A percentile compares a stretch with the other conserved stretches of the same genome.
Evolutionary conservation across 2,888 invertebrate species (phyloP).

Genomic region (Drosophila kambysellisi): DNA sequence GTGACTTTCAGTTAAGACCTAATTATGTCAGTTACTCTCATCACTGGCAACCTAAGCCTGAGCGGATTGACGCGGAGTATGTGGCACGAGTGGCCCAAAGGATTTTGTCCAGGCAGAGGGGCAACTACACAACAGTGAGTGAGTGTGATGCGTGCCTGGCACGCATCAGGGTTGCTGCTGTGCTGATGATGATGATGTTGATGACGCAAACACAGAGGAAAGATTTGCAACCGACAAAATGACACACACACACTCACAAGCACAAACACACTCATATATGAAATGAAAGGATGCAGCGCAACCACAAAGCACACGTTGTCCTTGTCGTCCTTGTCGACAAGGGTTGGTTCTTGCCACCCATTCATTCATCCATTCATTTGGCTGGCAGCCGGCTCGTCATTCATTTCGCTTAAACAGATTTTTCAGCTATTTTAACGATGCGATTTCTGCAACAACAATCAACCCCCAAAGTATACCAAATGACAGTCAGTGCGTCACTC

Average conservation of each 20-base stretch:
- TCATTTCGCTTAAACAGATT: constrained; percentile 70
- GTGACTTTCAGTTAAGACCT: constrained; percentile 81
- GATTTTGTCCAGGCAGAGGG: constrained; percentile 13
- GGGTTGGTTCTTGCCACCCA: constrained; percentile 44
- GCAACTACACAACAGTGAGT: constrained; percentile 23
- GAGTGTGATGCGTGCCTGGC: constrained; percentile 75
- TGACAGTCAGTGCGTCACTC: constrained; percentile 30
- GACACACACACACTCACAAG: neutral
- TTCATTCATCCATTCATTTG: constrained; percentile 13
- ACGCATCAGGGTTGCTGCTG: constrained; percentile 55
- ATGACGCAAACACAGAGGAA: constrained; percentile 72
- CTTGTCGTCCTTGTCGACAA: constrained; percentile 15
- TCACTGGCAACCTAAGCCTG: constrained; percentile 27
- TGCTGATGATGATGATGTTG: constrained; percentile 44
- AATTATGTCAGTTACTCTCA: constrained; percentile 79
- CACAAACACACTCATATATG: constrained; percentile 3
- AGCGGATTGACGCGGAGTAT: constrained; percentile 13
- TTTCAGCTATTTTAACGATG: constrained; percentile 78
- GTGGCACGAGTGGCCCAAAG: constrained; percentile 14
- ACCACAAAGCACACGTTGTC: constrained; percentile 28
- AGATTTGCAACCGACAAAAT: constrained; percentile 67
- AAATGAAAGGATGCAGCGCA: constrained; percentile 50
- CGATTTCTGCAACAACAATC: constrained; percentile 67
- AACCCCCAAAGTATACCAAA: constrained; percentile 45
- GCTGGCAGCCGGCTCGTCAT: constrained; percentile 57